Evolutionary conservation across 23 tunicate genomes (phyloP), one percentile per base, ranked within the genome.

Genomic region (Styela clava): DNA sequence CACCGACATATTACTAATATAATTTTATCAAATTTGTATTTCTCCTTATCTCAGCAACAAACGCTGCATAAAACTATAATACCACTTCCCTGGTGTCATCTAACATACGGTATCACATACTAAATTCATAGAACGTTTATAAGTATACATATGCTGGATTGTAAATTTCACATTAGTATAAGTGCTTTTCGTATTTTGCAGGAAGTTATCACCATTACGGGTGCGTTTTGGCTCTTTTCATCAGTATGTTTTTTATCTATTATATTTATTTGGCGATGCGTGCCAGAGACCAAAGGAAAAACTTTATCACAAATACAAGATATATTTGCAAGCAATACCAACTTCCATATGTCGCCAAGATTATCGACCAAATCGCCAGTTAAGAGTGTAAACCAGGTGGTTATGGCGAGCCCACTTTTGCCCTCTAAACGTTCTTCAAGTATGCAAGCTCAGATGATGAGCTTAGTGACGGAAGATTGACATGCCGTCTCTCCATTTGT

Each of bases 221-320:
- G 83, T 2, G 83, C 78, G 27, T 85, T 85, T 24, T 85, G 88
- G 88, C 3, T 64, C 20, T 78, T 85, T 31, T 25, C 88, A 5
- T 72, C 31, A n/a, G 24, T 85, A 16, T 61, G 83, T 37, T 16
- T 78, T 23, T 22, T 85, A 27, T 35, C 83, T 24, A 30, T 62
- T 18, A 30, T 51, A 24, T 78, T 85, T 26, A 34, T 36, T 1
- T 78, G 88, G 88, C 33, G 23, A 34, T 78, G 26, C 22, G 69
- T 85, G 16, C 82, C 83, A 9, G 88, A 85, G 78, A 85, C 88
- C 2, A 78, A 34, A 5, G 88, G 88, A 24, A 78, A 78, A 52
- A 69, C 88, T 16, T 67, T 78, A 28, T 31, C 51, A 34, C 83
- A 85, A 85, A 78, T 85, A 24, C 74, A 85, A 64, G 52, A n/a